Conservation (phyloP, 1,140 invertebrate genomes). For the Cydia amplana region DNA sequence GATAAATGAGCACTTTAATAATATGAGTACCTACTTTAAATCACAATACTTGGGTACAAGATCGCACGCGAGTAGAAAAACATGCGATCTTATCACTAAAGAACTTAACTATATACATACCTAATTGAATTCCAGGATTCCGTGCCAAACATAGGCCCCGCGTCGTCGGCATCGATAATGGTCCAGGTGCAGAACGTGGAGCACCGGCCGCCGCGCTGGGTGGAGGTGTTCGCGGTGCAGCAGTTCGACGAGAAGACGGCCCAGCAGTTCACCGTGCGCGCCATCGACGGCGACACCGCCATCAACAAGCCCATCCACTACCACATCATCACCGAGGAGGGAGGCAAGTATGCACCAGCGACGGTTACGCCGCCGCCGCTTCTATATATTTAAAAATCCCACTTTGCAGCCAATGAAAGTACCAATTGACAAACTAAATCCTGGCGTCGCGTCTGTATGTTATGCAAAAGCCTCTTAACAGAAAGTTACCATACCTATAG, state of each 20-base stretch:
- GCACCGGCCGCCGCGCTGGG: slow-evolving; percentile 78
- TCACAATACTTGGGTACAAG: too few species aligned
- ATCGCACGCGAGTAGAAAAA: too few species aligned
- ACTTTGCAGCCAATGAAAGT: too few species aligned
- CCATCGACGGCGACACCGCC: slow-evolving; percentile 80
- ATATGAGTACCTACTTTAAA: too few species aligned
- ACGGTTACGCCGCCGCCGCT: too few species aligned
- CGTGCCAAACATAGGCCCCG: slow-evolving; percentile 65
- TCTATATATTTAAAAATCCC: too few species aligned
- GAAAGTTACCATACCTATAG: too few species aligned
- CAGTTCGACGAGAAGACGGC: slow-evolving; percentile 76
- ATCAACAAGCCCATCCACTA: slow-evolving; percentile 78
- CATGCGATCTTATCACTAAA: neutral
- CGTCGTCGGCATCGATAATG: slow-evolving; percentile 65
- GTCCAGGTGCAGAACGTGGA: slow-evolving; percentile 80
- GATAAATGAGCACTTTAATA: too few species aligned
- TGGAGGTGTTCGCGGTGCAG: slow-evolving; percentile 75
- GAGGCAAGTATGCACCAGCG: slow-evolving; percentile 45
- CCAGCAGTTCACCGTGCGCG: slow-evolving; percentile 66
- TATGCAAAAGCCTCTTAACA: too few species aligned
- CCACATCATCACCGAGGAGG: slow-evolving; percentile 51
- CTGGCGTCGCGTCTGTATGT: too few species aligned
- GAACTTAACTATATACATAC: too few species aligned
- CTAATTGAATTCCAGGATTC: slow-evolving; percentile 70
- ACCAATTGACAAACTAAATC: too few species aligned